Base-by-base conservation (phyloP, 2,888 invertebrate genomes). In the Agonopterix alstromeriana region DNA sequence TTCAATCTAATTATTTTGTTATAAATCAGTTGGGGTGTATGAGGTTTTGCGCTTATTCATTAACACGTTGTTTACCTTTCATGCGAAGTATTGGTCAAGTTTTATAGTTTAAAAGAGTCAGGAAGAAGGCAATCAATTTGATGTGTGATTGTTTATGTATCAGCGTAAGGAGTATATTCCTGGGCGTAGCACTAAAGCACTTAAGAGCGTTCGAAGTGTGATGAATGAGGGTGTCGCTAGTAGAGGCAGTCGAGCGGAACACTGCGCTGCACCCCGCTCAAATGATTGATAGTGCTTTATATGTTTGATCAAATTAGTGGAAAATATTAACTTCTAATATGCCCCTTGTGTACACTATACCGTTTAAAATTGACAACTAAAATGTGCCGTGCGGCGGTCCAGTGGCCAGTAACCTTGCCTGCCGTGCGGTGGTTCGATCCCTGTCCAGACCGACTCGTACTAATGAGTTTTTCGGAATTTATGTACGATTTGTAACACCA, bases 151-250 rank as follows among this genome's bases (percentile, higher is more conserved):
- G 57, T 56, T 59, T 60, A 53, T 53, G 53, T 54, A 55, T 58
- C 52, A 53, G 53, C 53, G 55, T 62, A 56, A 65, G 56, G 49
- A 57, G 56, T 56, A 55, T 56, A 51, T 56, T 53, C 51, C 48
- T 41, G 53, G 51, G 51, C 53, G 68, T 63, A 73, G 65, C 67
- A 72, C 67, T 72, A 70, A 73, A 79, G 82, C 82, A 84, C 85
- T 86, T 83, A 79, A 71, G 70, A 74, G 72, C 72, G 73, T 68
- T 83, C 77, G 78, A 82, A 83, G 79, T 82, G 79, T 86, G 87
- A 86, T 85, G 82, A 80, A 85, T 78, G 82, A 77, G 77, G 63
- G 69, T 61, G 60, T 61, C 60, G 60, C 54, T 50, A 45, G 60
- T 46, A 10, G 57, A 55, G 65, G 69, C 72, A 67, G 59, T 67